A percentile compares a stretch with the other conserved stretches of the same genome.
phyloP scores from a whole-genome alignment of 37 sponge, comb jelly and placozoan species.

The Aphrocallistes beatrix region DNA sequence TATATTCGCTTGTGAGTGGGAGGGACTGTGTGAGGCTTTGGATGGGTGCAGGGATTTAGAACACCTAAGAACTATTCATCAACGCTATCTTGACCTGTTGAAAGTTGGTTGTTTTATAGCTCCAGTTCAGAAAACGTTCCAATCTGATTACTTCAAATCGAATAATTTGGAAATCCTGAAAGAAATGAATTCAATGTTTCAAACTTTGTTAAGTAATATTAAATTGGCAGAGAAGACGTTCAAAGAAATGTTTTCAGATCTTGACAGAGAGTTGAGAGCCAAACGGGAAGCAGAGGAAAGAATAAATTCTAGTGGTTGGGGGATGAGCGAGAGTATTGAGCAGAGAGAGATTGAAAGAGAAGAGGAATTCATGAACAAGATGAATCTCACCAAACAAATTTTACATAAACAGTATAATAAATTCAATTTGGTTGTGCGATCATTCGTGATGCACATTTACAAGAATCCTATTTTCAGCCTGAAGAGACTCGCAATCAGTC shows the following conservation, averaged over 20 bases:
- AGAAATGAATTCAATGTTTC: not conserved
- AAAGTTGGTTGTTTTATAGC: not conserved
- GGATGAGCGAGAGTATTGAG: not conserved
- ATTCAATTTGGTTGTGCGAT: not conserved
- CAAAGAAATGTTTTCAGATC: not conserved
- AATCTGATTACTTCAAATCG: not conserved
- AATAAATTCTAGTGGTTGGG: not conserved
- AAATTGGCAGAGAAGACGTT: not conserved
- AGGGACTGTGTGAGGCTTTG: not conserved
- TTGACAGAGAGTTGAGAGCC: not conserved
- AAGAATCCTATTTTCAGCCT: slow-evolving; percentile 7
- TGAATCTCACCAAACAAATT: not conserved
- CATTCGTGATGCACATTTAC: not conserved
- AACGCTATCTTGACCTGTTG: not conserved
- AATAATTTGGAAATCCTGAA: not conserved
- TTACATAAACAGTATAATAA: not conserved
- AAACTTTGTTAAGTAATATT: not conserved
- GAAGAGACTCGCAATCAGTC: not conserved
- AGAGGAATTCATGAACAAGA: slow-evolving; percentile 11
- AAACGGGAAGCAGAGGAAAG: not conserved
- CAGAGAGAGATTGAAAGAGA: not conserved
- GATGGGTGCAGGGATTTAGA: not conserved
- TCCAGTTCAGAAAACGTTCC: not conserved
- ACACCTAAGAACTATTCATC: not conserved
- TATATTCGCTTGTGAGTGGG: not conserved